Percentiles rank a stretch among this genome's conserved stretches.
phyloP scores from a whole-genome alignment of 2,888 invertebrate genomes.

The Linnaemya vulpina region DNA sequence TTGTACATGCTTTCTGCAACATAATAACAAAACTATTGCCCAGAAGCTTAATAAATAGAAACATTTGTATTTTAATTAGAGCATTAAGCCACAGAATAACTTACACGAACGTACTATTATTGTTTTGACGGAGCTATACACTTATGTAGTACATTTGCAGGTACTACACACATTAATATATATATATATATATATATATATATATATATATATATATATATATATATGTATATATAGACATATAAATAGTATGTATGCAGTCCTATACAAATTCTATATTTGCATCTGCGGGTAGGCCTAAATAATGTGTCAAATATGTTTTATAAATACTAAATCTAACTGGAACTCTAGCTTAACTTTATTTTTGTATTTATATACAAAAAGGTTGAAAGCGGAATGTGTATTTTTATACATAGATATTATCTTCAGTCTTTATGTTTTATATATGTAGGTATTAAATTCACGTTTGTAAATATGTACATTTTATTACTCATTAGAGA shows the following conservation, averaged over 20 bases:
- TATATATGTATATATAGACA: neutral
- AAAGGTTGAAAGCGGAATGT: neutral
- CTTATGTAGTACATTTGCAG: no score
- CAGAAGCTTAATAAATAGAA: conserved; percentile 27
- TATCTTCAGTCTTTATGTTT: neutral
- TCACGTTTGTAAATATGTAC: neutral
- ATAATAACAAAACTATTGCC: neutral
- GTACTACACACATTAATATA: no score
- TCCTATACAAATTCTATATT: conserved; percentile 17
- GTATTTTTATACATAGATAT: neutral
- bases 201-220: neutral
- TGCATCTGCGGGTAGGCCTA: conserved; percentile 24
- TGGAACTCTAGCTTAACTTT: conserved; percentile 2
- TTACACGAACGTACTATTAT: neutral
- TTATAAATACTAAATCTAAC: conserved; percentile 28
- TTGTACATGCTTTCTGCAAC: conserved; percentile 1
- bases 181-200: neutral
- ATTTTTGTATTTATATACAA: neutral
- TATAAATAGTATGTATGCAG: neutral
- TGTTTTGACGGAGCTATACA: neutral
- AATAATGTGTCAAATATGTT: conserved; percentile 49
- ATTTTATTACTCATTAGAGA: conserved; percentile 32
- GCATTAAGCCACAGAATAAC: conserved; percentile 39
- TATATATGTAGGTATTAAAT: conserved; percentile 1
- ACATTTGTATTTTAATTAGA: conserved; percentile 56